A percentile compares a stretch with the other conserved stretches of the same genome.
Conservation (phyloP, 2,797 vertebrate species). For the Centropyge bicolor region DNA sequence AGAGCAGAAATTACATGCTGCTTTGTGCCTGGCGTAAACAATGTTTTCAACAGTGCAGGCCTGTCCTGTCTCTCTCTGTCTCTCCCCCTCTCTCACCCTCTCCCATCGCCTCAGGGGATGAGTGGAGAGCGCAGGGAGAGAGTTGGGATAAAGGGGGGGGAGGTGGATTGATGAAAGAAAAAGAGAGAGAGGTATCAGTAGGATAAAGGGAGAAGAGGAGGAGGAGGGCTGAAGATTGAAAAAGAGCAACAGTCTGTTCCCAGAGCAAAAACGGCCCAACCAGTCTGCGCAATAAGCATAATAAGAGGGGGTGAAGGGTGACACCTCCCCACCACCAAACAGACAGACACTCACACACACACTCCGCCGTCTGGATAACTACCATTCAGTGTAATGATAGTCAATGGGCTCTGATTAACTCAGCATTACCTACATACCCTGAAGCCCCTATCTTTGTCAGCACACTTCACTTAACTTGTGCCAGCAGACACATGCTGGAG, state of each 20-base stretch:
- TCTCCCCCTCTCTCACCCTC: conserved; percentile 39
- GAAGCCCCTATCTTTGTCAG: conserved; percentile 62
- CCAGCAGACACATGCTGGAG: conserved; percentile 55
- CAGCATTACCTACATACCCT: conserved; percentile 68
- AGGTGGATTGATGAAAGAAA: conserved; percentile 62
- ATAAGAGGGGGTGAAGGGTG: conserved; percentile 70
- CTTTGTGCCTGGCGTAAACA: conserved; percentile 82
- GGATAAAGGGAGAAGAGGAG: conserved; percentile 53
- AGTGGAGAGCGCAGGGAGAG: conserved; percentile 44
- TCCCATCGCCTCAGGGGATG: conserved; percentile 65
- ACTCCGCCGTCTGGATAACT: conserved; percentile 60
- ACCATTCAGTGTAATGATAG: conserved; percentile 75
- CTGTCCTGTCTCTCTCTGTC: conserved; percentile 73
- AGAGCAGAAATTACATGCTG: conserved; percentile 82
- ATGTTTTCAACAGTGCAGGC: conserved; percentile 80
- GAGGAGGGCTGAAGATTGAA: conserved; percentile 55
- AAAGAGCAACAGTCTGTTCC: conserved; percentile 77
- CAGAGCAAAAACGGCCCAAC: conserved; percentile 59
- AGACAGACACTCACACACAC: conserved; percentile 40
- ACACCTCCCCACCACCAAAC: conserved; percentile 54
- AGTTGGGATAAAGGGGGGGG: conserved; percentile 53
- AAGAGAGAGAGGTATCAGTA: conserved; percentile 50
- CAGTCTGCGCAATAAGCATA: conserved; percentile 76
- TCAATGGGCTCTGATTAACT: conserved; percentile 71
- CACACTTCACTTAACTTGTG: conserved; percentile 65